These are phyloP conservation scores for Sminthurinus aureus DNA, from an alignment of 2,888 invertebrate genomes.

Conservation along the genomic window DNA sequence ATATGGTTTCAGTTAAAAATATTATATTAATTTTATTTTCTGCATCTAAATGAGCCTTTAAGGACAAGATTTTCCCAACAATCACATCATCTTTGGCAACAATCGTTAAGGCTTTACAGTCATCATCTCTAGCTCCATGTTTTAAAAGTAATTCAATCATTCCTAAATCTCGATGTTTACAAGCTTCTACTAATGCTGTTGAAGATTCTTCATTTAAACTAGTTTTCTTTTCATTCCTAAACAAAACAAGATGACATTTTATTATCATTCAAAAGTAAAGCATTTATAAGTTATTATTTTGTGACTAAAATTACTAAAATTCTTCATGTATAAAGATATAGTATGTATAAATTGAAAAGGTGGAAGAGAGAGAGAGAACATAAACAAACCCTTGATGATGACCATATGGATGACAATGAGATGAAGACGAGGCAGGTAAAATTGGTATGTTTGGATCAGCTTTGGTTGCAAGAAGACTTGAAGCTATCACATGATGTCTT, in stretches of 20 bases:
- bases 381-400: background rate
- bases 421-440: constrained; percentile 61
- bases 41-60: constrained; percentile 82
- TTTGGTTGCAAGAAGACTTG: constrained; percentile 76
- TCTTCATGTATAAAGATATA: background rate
- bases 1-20: constrained; percentile 51
- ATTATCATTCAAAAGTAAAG: background rate
- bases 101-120: constrained; percentile 82
- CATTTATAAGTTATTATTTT: background rate
- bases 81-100: constrained; percentile 77
- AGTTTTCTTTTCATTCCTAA: background rate
- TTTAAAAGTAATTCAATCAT: constrained; percentile 80
- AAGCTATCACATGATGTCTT: constrained; percentile 75
- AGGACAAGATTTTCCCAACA: constrained; percentile 82
- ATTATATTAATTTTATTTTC: constrained; percentile 87
- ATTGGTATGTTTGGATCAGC: constrained; percentile 79
- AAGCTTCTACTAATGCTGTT: constrained; percentile 75
- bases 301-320: too few species aligned
- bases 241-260: background rate
- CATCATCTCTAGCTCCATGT: constrained; percentile 87
- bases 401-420: constrained; percentile 31
- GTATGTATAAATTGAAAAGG: background rate
- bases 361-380: background rate
- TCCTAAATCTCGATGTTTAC: constrained; percentile 71
- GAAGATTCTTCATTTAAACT: constrained; percentile 60